Conservation (phyloP, 2,888 invertebrate genomes). For the Chouioia cunea region DNA sequence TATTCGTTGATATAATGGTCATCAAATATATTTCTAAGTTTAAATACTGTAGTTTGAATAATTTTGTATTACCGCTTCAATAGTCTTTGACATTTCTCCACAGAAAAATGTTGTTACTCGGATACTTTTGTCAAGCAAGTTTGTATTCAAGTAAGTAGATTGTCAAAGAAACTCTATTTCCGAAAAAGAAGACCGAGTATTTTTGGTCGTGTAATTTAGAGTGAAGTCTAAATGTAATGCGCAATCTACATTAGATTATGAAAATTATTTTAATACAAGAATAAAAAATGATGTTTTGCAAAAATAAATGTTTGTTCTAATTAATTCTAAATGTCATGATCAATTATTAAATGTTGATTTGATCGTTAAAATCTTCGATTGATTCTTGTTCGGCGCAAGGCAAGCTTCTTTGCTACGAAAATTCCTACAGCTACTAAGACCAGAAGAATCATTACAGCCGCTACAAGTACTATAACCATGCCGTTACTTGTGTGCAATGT, state of each 20-base stretch:
- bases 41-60: neutral
- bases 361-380: constrained; percentile 60
- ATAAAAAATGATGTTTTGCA: constrained; percentile 27
- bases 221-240: neutral
- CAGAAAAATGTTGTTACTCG: neutral
- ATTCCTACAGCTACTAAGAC: constrained; percentile 58
- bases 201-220: too few relatives aligned
- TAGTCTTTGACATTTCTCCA: too few relatives aligned
- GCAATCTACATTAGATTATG: constrained; percentile 23
- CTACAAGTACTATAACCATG: constrained; percentile 54
- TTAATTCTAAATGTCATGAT: constrained; percentile 18
- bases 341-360: constrained; percentile 12
- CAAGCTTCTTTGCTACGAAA: constrained; percentile 53
- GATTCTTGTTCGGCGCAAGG: constrained; percentile 51
- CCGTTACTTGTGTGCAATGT: constrained; percentile 55
- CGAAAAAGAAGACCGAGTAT: constrained; percentile 1
- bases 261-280: constrained; percentile 29
- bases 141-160: constrained; percentile 16
- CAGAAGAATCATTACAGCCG: constrained; percentile 52
- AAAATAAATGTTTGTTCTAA: constrained; percentile 13
- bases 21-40: too few relatives aligned
- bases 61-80: neutral
- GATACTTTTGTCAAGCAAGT: too few relatives aligned
- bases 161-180: neutral
- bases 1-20: too few relatives aligned